A percentile compares a stretch with the other conserved stretches of the same genome.
phyloP scores from a whole-genome alignment of 2,888 invertebrate species.

The Thymelicus lineola region DNA sequence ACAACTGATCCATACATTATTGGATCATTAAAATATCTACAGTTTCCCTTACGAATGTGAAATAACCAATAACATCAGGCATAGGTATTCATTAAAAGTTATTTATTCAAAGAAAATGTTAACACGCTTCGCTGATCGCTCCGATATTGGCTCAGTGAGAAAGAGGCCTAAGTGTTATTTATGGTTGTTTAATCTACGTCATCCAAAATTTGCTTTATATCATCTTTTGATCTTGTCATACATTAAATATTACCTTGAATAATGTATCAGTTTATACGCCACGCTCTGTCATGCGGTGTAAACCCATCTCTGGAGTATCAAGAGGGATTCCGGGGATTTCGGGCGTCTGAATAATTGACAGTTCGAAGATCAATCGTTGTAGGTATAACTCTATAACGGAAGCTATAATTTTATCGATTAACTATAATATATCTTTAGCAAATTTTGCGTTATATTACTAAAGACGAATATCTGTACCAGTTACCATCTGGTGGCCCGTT shows the following conservation, averaged over 20 bases:
- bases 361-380: constrained; percentile 24
- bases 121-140: background rate
- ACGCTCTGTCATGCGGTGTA: constrained; percentile 6
- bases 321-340: constrained; percentile 16
- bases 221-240: constrained; percentile 13
- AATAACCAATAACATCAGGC: too few species aligned
- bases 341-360: constrained; percentile 30
- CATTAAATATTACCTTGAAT: constrained; percentile 20
- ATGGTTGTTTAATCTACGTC: background rate
- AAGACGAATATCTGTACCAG: too few species aligned
- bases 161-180: background rate
- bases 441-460: too few species aligned
- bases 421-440: too few species aligned
- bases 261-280: constrained; percentile 20
- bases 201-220: constrained; percentile 6
- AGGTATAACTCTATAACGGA: too few species aligned
- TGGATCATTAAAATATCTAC: too few species aligned
- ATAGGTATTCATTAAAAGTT: too few species aligned
- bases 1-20: too few species aligned
- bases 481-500: too few species aligned
- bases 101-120: too few species aligned
- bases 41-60: too few species aligned
- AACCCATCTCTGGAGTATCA: constrained; percentile 22
- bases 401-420: too few species aligned
- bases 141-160: background rate